phyloP scores from a whole-genome alignment of 2,888 invertebrate species.

The Orthosia cruda region DNA sequence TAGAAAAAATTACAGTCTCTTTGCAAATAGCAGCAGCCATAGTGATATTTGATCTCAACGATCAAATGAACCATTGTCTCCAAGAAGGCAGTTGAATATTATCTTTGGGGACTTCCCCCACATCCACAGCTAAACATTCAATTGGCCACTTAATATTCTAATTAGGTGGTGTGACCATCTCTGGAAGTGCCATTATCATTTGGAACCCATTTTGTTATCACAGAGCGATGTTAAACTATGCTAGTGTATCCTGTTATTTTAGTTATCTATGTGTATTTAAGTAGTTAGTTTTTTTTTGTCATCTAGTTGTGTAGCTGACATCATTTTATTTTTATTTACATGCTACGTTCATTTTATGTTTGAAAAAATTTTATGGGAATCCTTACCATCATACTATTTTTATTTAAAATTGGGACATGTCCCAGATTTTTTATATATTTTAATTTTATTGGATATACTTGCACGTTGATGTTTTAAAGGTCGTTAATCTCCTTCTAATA shows the following conservation, averaged over 20 bases:
- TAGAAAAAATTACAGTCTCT: neutral
- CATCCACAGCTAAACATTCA: neutral
- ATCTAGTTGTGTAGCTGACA: constrained; percentile 42
- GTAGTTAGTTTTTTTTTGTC: constrained; percentile 52
- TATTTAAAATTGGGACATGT: neutral
- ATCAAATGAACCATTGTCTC: neutral
- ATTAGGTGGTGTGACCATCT: constrained; percentile 18
- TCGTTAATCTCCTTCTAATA: neutral
- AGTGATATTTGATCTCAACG: neutral
- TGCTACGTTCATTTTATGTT: constrained; percentile 6
- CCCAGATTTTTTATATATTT: neutral
- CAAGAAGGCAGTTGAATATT: neutral
- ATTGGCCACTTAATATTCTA: constrained; percentile 15
- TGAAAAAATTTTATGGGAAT: constrained; percentile 11
- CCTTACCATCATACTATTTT: constrained; percentile 6
- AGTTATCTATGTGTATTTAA: constrained; percentile 46
- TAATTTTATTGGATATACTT: constrained; percentile 5
- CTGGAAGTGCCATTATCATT: constrained; percentile 48
- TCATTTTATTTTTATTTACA: constrained; percentile 8
- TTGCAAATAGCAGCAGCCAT: neutral
- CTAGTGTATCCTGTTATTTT: constrained; percentile 67
- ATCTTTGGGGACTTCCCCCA: neutral
- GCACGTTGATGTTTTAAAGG: constrained; percentile 33
- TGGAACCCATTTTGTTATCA: constrained; percentile 56
- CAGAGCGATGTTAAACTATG: constrained; percentile 63